Percentiles rank a stretch among this genome's conserved stretches.
Evolutionary conservation across 1,140 invertebrate species (phyloP).

Genomic region (Pentalonia nigronervosa): DNA sequence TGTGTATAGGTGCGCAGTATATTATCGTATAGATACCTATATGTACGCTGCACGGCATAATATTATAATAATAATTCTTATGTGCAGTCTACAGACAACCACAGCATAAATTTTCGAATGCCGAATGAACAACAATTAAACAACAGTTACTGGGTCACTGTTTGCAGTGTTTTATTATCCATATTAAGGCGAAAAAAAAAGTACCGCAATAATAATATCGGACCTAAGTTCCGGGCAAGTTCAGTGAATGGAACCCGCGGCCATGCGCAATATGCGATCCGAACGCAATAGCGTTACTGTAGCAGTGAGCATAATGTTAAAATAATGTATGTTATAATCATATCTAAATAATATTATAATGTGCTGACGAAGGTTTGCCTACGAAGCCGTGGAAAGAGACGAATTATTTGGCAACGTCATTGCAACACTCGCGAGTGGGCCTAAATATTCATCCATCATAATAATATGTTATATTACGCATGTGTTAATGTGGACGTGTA

Average conservation of each 20-base stretch:
- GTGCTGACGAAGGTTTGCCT: neutral
- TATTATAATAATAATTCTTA: neutral
- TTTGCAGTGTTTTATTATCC: slow-evolving; percentile 24
- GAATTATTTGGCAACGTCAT: neutral
- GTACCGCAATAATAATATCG: slow-evolving; percentile 57
- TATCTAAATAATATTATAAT: neutral
- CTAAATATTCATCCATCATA: no score
- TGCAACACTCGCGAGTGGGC: neutral
- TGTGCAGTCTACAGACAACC: neutral
- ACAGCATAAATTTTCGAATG: neutral
- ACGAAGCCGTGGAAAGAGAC: neutral
- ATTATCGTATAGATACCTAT: neutral
- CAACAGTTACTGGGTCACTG: slow-evolving; percentile 52
- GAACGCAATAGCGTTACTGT: slow-evolving; percentile 21
- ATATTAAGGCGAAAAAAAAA: neutral
- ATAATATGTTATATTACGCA: neutral
- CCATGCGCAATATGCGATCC: neutral
- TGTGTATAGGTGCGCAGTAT: neutral
- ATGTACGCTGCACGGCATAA: neutral
- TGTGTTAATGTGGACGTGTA: neutral
- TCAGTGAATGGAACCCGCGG: slow-evolving; percentile 50
- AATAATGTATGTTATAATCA: neutral
- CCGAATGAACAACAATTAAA: slow-evolving; percentile 26
- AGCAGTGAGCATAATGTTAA: neutral
- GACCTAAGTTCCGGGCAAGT: slow-evolving; percentile 34